Conservation (phyloP, 2,888 invertebrate genomes). For the Cetonia aurata region DNA sequence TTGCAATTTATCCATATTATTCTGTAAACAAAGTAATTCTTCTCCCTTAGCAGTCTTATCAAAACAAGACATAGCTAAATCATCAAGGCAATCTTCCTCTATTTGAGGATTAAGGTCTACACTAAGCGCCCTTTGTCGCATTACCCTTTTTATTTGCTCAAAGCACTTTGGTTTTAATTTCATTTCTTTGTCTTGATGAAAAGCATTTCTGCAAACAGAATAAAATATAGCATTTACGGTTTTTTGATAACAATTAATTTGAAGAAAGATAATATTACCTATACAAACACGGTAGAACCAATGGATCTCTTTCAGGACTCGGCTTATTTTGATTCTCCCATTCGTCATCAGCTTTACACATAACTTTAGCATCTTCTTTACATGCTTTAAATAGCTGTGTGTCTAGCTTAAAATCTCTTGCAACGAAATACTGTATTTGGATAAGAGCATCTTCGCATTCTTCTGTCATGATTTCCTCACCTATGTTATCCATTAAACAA, state of each 20-base stretch:
- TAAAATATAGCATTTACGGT: background rate
- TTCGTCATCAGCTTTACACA: conserved; percentile 83
- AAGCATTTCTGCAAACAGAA: conserved; percentile 77
- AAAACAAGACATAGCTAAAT: conserved; percentile 86
- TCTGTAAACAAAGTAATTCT: conserved; percentile 94
- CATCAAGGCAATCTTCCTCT: conserved; percentile 89
- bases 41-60: conserved; percentile 89
- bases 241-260: background rate
- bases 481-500: conserved; percentile 94
- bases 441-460: conserved; percentile 92
- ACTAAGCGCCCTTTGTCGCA: conserved; percentile 92
- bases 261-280: conserved; percentile 63
- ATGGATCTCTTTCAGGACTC: conserved; percentile 84
- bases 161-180: conserved; percentile 74
- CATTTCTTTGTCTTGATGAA: conserved; percentile 64
- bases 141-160: conserved; percentile 88
- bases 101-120: conserved; percentile 96
- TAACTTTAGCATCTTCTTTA: conserved; percentile 84
- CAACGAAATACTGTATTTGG: conserved; percentile 97
- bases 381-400: conserved; percentile 91
- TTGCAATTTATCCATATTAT: conserved; percentile 79
- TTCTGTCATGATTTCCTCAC: conserved; percentile 84
- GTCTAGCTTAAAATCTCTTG: conserved; percentile 94
- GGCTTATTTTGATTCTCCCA: conserved; percentile 78
- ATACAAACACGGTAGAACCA: conserved; percentile 93